A percentile compares a stretch with the other conserved stretches of the same genome.
Evolutionary conservation across 2,888 invertebrate species (phyloP).

Genomic region (Eurytoma californica): DNA sequence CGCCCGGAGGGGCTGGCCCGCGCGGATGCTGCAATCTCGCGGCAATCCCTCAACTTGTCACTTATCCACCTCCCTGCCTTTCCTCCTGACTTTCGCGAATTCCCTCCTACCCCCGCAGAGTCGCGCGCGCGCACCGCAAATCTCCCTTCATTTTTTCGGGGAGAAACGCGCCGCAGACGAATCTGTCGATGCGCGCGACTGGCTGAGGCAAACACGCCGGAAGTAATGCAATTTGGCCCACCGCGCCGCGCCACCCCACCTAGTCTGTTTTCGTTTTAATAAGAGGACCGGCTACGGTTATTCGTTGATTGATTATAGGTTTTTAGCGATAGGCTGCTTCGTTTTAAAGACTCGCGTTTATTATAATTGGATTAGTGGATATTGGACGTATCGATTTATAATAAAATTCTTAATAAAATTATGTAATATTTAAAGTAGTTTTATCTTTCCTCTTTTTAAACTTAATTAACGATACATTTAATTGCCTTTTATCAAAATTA

Average conservation of each 20-base stretch:
- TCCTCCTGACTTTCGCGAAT: constrained; percentile 23
- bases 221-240: constrained; percentile 56
- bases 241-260: not conserved
- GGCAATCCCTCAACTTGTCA: constrained; percentile 74
- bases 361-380: no score
- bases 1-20: constrained; percentile 1
- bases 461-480: no score
- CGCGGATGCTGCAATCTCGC: constrained; percentile 58
- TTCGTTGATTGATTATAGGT: no score
- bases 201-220: constrained; percentile 48
- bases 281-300: no score
- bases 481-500: no score
- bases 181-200: constrained; percentile 12
- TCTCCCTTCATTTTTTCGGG: constrained; percentile 40
- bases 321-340: no score
- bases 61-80: constrained; percentile 63
- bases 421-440: no score
- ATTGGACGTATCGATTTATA: no score
- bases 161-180: not conserved
- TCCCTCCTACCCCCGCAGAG: not conserved
- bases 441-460: no score
- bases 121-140: constrained; percentile 9
- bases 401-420: no score
- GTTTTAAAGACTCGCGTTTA: no score
- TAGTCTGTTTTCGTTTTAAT: no score